Conservation (phyloP, 2,797 vertebrate genomes). For the Syncerus caffer region DNA sequence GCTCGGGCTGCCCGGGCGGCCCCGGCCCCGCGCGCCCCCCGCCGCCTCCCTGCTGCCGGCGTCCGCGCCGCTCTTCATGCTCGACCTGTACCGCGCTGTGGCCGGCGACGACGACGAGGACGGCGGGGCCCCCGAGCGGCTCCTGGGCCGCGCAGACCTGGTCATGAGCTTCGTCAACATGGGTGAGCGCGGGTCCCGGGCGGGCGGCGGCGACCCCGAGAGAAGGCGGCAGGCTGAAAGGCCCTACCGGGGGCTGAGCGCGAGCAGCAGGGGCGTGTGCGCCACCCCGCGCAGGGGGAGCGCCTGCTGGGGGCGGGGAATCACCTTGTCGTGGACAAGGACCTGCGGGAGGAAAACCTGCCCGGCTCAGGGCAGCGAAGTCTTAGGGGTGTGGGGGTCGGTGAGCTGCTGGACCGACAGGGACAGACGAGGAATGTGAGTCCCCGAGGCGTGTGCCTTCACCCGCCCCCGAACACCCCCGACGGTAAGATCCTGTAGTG, state of each 20-base stretch:
- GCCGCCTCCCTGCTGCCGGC: slow-evolving; percentile 82
- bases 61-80: slow-evolving; percentile 94
- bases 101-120: slow-evolving; percentile 80
- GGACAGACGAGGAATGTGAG: not conserved
- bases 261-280: not conserved
- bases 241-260: not conserved
- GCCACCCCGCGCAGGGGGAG: not conserved
- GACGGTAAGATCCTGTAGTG: not conserved
- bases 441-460: not conserved
- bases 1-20: slow-evolving; percentile 87
- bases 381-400: not conserved
- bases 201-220: too few species aligned
- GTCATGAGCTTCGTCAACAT: slow-evolving; percentile 98
- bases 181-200: slow-evolving; percentile 85
- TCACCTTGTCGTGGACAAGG: not conserved
- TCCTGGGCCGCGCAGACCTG: slow-evolving; percentile 92
- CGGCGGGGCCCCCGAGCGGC: slow-evolving; percentile 85
- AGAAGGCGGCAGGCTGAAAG: not conserved
- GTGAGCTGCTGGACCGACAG: not conserved
- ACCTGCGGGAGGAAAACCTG: not conserved
- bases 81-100: slow-evolving; percentile 95
- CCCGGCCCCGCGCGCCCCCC: slow-evolving; percentile 63
- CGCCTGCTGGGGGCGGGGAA: not conserved
- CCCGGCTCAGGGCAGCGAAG: not conserved
- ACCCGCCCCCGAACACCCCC: not conserved